phyloP scores from a whole-genome alignment of 2,888 invertebrate genomes.

The Embidobia sp. region DNA sequence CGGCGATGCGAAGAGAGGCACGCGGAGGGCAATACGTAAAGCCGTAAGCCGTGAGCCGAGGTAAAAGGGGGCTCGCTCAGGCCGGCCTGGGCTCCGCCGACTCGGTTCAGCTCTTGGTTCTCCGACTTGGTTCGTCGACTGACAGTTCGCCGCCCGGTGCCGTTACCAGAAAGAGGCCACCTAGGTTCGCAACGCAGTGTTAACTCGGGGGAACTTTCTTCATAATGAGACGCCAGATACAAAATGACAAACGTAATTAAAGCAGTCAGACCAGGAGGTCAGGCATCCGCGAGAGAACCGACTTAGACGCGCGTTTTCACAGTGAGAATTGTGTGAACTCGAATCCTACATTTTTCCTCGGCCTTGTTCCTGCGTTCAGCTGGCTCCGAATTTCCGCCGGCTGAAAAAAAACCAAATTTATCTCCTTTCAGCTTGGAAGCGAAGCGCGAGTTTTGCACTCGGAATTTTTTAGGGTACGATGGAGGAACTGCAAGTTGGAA shows the following conservation, averaged over 20 bases:
- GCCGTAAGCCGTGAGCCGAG: constrained; percentile 62
- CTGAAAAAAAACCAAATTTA: too few relatives aligned
- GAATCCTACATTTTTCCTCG: constrained; percentile 49
- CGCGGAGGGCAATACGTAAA: constrained; percentile 72
- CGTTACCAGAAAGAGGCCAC: constrained; percentile 80
- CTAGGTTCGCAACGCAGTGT: constrained; percentile 74
- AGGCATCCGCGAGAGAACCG: constrained; percentile 67
- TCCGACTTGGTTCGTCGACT: constrained; percentile 68
- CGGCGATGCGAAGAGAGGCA: constrained; percentile 81
- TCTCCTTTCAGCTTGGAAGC: too few relatives aligned
- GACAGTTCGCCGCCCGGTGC: constrained; percentile 74
- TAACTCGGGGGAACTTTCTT: constrained; percentile 75
- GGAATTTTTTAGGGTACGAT: too few relatives aligned
- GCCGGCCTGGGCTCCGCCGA: constrained; percentile 64
- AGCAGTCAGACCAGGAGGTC: constrained; percentile 73
- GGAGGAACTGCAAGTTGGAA: too few relatives aligned
- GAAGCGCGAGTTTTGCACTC: too few relatives aligned
- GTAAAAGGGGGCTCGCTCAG: constrained; percentile 74
- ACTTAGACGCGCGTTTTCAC: constrained; percentile 61
- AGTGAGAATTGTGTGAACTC: constrained; percentile 67
- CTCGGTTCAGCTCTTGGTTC: constrained; percentile 61
- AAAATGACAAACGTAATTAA: constrained; percentile 79
- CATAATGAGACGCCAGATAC: constrained; percentile 76
- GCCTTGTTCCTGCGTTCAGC: too few relatives aligned
- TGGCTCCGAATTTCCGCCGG: too few relatives aligned